phyloP scores from a whole-genome alignment of 2,888 invertebrate species.

The Thecocarcelia acutangulata region DNA sequence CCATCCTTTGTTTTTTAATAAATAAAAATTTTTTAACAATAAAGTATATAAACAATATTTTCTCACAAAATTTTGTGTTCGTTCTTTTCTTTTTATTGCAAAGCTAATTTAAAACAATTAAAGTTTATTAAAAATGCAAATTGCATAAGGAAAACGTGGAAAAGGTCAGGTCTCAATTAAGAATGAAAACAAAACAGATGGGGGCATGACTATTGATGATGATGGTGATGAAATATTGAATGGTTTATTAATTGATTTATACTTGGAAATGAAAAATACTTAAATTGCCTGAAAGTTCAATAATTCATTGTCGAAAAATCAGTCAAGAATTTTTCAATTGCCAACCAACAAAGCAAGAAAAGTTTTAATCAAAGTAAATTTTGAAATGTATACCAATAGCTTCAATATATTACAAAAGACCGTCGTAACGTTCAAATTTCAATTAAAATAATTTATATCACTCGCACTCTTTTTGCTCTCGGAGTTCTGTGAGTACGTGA shows the following conservation, averaged over 20 bases:
- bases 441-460: too few species aligned
- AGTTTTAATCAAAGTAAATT: too few species aligned
- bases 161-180: constrained; percentile 60
- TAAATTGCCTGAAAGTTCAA: constrained; percentile 46
- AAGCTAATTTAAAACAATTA: constrained; percentile 65
- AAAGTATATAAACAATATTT: constrained; percentile 18
- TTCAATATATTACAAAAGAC: too few species aligned
- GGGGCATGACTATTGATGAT: background rate
- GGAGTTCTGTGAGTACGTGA: too few species aligned
- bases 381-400: too few species aligned
- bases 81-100: constrained; percentile 8
- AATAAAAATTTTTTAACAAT: constrained; percentile 9
- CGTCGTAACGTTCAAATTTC: too few species aligned
- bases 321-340: background rate
- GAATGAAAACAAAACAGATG: constrained; percentile 1
- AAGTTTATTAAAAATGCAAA: constrained; percentile 65
- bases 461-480: too few species aligned
- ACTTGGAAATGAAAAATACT: constrained; percentile 24
- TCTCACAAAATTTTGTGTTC: constrained; percentile 46
- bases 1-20: background rate
- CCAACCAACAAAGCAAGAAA: too few species aligned
- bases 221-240: constrained; percentile 6
- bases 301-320: constrained; percentile 1
- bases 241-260: constrained; percentile 36
- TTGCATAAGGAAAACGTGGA: constrained; percentile 53